A percentile compares a stretch with the other conserved stretches of the same genome.
These are phyloP conservation scores for Aphrophora alni DNA, from an alignment of 2,888 invertebrate species.

Conservation along the genomic window DNA sequence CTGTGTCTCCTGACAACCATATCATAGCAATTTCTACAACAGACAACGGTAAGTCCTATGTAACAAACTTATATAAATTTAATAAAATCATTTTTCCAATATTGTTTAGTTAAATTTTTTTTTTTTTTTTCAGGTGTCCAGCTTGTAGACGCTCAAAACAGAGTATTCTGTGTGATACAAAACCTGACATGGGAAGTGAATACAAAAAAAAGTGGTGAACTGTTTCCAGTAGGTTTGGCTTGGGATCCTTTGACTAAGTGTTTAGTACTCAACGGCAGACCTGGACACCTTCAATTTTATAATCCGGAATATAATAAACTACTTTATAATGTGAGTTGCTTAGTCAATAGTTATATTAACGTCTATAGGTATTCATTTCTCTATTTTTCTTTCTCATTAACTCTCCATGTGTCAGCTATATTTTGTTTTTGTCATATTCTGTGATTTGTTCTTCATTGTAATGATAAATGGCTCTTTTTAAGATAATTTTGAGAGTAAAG, in stretches of 20 bases:
- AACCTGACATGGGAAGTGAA: slow-evolving; percentile 68
- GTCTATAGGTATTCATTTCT: too few relatives aligned
- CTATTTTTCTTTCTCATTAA: too few relatives aligned
- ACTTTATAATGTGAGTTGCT: slow-evolving; percentile 75
- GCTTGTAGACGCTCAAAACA: slow-evolving; percentile 61
- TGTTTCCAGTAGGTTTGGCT: slow-evolving; percentile 64
- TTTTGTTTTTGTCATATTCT: too few relatives aligned
- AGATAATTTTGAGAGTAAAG: too few relatives aligned
- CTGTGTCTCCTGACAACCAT: slow-evolving; percentile 67
- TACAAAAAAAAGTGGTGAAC: slow-evolving; percentile 58
- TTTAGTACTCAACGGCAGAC: slow-evolving; percentile 73
- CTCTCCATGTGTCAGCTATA: too few relatives aligned
- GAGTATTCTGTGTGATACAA: slow-evolving; percentile 67
- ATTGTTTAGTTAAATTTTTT: too few relatives aligned
- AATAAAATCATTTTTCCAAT: too few relatives aligned
- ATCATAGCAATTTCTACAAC: slow-evolving; percentile 69
- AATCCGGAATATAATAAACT: slow-evolving; percentile 68
- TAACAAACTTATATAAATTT: too few relatives aligned
- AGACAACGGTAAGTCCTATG: slow-evolving; percentile 66
- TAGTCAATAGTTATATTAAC: too few relatives aligned
- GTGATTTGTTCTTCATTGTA: too few relatives aligned
- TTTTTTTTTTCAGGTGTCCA: slow-evolving; percentile 57
- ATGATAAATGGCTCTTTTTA: too few relatives aligned
- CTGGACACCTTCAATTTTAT: slow-evolving; percentile 79
- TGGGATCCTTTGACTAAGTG: slow-evolving; percentile 69